Conservation (phyloP, 2,113 vertebrate genomes). For the Pimephales promelas region DNA sequence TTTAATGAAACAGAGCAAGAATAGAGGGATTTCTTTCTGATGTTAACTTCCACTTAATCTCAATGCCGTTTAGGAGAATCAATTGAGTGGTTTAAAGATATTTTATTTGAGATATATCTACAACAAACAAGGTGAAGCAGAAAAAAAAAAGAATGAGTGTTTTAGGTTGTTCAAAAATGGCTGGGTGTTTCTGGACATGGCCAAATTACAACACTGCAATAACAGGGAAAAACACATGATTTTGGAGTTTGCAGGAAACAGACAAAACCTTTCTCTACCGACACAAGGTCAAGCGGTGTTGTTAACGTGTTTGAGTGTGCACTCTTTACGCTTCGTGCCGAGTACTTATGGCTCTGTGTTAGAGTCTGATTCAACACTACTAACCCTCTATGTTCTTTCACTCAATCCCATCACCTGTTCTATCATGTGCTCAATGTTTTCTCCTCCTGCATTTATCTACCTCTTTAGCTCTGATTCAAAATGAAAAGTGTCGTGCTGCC, state of each 20-base stretch:
- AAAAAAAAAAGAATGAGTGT: background rate
- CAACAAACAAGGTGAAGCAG: background rate
- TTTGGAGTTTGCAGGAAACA: conserved; percentile 13
- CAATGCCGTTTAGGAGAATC: background rate
- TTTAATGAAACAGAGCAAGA: background rate
- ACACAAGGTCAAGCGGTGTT: background rate
- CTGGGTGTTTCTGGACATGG: background rate
- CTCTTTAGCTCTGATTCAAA: background rate
- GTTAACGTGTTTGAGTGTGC: background rate
- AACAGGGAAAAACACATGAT: background rate
- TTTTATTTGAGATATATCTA: background rate
- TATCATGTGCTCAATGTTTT: background rate
- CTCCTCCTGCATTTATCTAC: background rate
- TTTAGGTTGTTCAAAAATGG: background rate
- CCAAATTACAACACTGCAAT: background rate
- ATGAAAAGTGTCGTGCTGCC: too few relatives aligned
- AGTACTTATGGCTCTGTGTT: background rate
- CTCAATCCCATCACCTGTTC: conserved; percentile 2
- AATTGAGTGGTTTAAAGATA: background rate
- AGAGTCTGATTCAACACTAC: conserved; percentile 10
- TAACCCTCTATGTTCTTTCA: conserved; percentile 6
- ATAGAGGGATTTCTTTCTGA: background rate
- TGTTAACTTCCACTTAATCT: background rate
- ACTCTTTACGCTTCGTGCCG: background rate
- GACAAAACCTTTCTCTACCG: background rate